These are phyloP conservation scores for Eulithis testata DNA, from an alignment of 2,888 invertebrate species.

Conservation along the genomic window DNA sequence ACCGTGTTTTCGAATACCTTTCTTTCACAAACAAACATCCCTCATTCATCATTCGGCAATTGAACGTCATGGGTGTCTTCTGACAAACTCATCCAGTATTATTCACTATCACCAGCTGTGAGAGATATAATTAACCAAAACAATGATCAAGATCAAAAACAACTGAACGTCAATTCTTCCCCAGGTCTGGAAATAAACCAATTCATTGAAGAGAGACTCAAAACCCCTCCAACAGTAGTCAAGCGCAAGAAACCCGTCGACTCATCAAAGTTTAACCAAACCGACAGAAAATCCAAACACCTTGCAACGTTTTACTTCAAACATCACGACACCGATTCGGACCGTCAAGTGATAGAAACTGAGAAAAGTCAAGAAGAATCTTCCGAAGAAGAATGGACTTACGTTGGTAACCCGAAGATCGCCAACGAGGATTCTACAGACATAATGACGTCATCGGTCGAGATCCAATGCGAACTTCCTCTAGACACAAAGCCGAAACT, in stretches of 20 bases:
- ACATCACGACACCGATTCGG: constrained; percentile 94
- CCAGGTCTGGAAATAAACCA: constrained; percentile 65
- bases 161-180: constrained; percentile 43
- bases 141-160: neutral
- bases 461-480: constrained; percentile 76
- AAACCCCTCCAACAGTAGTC: constrained; percentile 76
- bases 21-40: constrained; percentile 27
- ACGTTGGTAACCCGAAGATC: constrained; percentile 79
- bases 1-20: constrained; percentile 20
- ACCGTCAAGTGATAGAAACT: constrained; percentile 86
- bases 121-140: no score
- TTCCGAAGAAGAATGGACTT: constrained; percentile 87
- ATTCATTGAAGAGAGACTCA: constrained; percentile 59
- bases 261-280: constrained; percentile 87
- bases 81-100: no score
- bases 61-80: constrained; percentile 19
- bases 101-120: no score
- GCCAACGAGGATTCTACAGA: constrained; percentile 78
- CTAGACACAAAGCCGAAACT: constrained; percentile 57
- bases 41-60: constrained; percentile 5
- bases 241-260: constrained; percentile 83
- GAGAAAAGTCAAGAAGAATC: constrained; percentile 79
- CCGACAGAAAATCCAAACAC: constrained; percentile 92
- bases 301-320: constrained; percentile 93
- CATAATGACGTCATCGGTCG: constrained; percentile 81